Evolutionary conservation across 2,888 invertebrate species (phyloP).

Genomic region (Agrotis exclamationis): DNA sequence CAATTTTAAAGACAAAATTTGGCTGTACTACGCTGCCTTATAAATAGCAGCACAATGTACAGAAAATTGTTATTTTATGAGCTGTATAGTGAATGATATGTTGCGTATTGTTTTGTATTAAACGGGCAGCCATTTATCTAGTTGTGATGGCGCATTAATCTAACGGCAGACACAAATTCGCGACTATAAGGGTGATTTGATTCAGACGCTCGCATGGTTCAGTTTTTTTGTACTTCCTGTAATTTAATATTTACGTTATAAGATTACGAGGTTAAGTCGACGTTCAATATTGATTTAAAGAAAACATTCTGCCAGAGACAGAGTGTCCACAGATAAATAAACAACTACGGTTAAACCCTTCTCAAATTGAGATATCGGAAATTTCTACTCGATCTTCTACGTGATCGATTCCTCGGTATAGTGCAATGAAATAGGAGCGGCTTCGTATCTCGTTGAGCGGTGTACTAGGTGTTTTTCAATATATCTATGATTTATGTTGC

Average conservation of each 20-base stretch:
- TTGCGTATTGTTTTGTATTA: slow-evolving; percentile 52
- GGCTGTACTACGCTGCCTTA: slow-evolving; percentile 11
- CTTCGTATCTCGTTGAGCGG: slow-evolving; percentile 22
- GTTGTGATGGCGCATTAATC: slow-evolving; percentile 78
- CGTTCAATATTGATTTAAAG: slow-evolving; percentile 65
- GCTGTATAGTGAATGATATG: slow-evolving; percentile 40
- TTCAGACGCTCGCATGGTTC: slow-evolving; percentile 54
- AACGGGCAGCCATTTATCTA: slow-evolving; percentile 72
- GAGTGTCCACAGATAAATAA: slow-evolving; percentile 50
- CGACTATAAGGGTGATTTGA: slow-evolving; percentile 62
- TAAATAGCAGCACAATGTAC: slow-evolving; percentile 15
- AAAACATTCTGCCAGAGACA: slow-evolving; percentile 48
- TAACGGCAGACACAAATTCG: slow-evolving; percentile 68
- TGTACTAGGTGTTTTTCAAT: slow-evolving; percentile 47
- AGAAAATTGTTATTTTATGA: slow-evolving; percentile 40
- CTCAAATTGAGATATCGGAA: slow-evolving; percentile 56
- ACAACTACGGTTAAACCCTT: slow-evolving; percentile 50
- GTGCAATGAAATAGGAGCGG: slow-evolving; percentile 45
- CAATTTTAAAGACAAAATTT: slow-evolving; percentile 49
- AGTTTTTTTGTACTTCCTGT: slow-evolving; percentile 55
- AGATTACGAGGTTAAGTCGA: slow-evolving; percentile 58
- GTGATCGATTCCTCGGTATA: slow-evolving; percentile 46
- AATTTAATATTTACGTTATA: slow-evolving; percentile 69
- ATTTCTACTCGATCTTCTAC: slow-evolving; percentile 49
- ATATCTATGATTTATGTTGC: slow-evolving; percentile 30